Percentiles rank a stretch among this genome's conserved stretches.
phyloP scores from a whole-genome alignment of 2,888 invertebrate species.

The Hirtodrosophila duncani region DNA sequence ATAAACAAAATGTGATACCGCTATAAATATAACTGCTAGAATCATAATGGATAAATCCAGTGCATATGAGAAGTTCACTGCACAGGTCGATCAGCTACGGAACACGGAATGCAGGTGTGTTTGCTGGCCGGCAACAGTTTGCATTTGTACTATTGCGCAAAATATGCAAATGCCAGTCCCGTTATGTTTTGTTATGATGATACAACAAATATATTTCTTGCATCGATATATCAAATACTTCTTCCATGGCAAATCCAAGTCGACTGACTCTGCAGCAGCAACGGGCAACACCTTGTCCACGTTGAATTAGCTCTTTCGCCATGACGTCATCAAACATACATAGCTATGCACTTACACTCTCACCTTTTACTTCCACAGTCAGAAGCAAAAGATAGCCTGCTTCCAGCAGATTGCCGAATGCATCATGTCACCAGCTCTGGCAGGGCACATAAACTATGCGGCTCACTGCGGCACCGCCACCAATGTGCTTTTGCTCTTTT shows the following conservation, averaged over 20 bases:
- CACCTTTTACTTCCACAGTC: constrained; percentile 78
- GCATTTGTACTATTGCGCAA: constrained; percentile 33
- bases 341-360: neutral
- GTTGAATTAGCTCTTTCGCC: neutral
- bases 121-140: constrained; percentile 57
- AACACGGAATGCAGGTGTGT: constrained; percentile 78
- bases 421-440: constrained; percentile 79
- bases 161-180: too few relatives aligned
- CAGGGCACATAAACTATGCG: constrained; percentile 81
- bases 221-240: neutral
- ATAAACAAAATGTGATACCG: constrained; percentile 37
- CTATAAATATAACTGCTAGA: neutral
- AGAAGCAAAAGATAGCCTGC: constrained; percentile 86
- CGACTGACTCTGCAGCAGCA: rapidly evolving
- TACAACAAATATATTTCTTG: too few relatives aligned
- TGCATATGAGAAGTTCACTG: constrained; percentile 73
- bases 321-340: constrained; percentile 42
- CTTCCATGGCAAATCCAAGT: neutral
- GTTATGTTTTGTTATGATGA: too few relatives aligned
- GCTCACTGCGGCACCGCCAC: constrained; percentile 85
- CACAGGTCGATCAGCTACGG: constrained; percentile 75
- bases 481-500: constrained; percentile 84
- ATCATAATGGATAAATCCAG: constrained; percentile 70
- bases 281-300: neutral
- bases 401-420: constrained; percentile 86